phyloP scores from a whole-genome alignment of 2,797 vertebrate genomes.

The Masticophis lateralis region DNA sequence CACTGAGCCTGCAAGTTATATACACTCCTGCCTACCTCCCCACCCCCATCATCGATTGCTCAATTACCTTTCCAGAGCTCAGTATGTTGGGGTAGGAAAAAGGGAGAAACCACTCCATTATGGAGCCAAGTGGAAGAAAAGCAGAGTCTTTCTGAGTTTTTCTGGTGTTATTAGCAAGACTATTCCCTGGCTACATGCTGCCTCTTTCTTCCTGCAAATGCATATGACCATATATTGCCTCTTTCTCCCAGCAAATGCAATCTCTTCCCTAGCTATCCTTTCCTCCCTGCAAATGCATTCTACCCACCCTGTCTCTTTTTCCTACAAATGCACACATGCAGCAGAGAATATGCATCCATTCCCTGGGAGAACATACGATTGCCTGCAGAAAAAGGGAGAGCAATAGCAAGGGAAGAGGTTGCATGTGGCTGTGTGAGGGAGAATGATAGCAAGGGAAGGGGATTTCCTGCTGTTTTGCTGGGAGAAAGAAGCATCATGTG shows the following conservation, averaged over 20 bases:
- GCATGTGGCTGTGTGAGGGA: background rate
- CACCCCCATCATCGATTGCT: background rate
- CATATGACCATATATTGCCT: background rate
- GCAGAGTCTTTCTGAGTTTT: background rate
- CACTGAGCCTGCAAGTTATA: background rate
- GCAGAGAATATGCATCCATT: background rate
- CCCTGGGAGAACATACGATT: background rate
- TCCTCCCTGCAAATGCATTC: background rate
- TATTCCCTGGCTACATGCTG: background rate
- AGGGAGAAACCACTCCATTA: background rate
- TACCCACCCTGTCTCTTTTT: background rate
- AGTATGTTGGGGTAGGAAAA: background rate
- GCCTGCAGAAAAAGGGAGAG: background rate
- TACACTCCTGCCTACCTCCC: background rate
- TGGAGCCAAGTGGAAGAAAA: background rate
- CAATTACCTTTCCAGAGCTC: background rate
- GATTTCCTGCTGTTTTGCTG: background rate
- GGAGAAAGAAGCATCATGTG: background rate
- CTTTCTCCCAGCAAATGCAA: background rate
- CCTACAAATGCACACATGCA: background rate
- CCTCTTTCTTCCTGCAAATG: background rate
- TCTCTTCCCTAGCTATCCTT: background rate
- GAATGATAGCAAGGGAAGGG: background rate
- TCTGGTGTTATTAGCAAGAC: background rate
- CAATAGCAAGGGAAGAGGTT: background rate